A percentile compares a stretch with the other conserved stretches of the same genome.
Conservation (phyloP, 1,140 invertebrate species). For the Microplitis demolitor region DNA sequence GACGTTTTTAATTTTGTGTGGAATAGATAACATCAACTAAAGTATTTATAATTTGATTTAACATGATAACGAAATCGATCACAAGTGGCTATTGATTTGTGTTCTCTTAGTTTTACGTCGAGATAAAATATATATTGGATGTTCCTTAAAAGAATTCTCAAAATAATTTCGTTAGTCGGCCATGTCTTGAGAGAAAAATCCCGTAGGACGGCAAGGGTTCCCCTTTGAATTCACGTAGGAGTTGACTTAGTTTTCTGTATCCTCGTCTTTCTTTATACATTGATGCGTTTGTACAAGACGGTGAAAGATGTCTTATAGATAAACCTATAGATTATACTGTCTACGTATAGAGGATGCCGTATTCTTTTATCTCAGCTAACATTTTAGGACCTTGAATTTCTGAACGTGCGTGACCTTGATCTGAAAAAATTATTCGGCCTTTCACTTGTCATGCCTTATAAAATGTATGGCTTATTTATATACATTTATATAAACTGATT, state of each 20-base stretch:
- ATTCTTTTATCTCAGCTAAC: too few relatives aligned
- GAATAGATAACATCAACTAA: too few relatives aligned
- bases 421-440: slow-evolving; percentile 5
- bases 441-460: slow-evolving; percentile 14
- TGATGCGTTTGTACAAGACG: too few relatives aligned
- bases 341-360: too few relatives aligned
- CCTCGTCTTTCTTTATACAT: not conserved
- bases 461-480: not conserved
- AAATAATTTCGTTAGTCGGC: not conserved
- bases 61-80: too few relatives aligned
- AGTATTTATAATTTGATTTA: too few relatives aligned
- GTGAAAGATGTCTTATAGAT: not conserved
- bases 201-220: not conserved
- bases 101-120: too few relatives aligned
- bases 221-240: not conserved
- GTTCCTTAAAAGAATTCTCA: not conserved
- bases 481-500: not conserved
- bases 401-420: not conserved
- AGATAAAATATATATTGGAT: not conserved
- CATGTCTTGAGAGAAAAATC: not conserved
- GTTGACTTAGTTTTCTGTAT: not conserved
- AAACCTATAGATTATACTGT: not conserved
- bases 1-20: too few relatives aligned
- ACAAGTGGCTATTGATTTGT: too few relatives aligned
- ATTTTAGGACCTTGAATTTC: too few relatives aligned